These are phyloP conservation scores for Diplodus sargus DNA, from an alignment of 2,797 vertebrate species.

Conservation along the genomic window DNA sequence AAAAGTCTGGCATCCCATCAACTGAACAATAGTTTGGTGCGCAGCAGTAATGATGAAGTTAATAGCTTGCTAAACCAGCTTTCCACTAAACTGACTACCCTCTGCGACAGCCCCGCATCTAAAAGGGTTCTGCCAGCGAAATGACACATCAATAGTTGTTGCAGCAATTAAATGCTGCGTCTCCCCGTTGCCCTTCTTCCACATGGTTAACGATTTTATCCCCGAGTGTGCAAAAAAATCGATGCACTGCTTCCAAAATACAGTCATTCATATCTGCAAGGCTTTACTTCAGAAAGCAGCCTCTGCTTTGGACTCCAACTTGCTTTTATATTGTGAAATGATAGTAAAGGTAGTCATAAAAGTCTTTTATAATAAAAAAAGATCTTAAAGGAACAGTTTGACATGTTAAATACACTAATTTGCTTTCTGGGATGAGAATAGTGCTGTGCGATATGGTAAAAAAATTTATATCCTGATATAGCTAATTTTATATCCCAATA, in stretches of 20 bases:
- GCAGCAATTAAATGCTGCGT: constrained; percentile 51
- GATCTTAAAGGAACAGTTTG: background rate
- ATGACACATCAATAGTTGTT: constrained; percentile 56
- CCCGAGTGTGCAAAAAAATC: constrained; percentile 54
- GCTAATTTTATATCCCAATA: too few relatives aligned
- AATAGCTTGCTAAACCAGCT: constrained; percentile 62
- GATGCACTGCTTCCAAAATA: constrained; percentile 32
- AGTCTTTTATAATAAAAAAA: background rate
- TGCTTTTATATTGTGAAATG: background rate
- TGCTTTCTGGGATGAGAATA: too few relatives aligned
- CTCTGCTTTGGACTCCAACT: background rate
- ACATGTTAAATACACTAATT: background rate
- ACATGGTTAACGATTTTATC: constrained; percentile 50
- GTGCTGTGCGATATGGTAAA: too few relatives aligned
- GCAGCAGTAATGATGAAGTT: constrained; percentile 53
- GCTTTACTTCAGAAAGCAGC: background rate
- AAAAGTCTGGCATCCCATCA: constrained; percentile 25
- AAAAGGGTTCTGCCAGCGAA: constrained; percentile 35
- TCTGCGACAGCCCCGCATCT: constrained; percentile 16
- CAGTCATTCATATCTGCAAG: constrained; percentile 14
- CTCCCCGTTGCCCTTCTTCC: constrained; percentile 46
- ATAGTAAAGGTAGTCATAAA: too few relatives aligned
- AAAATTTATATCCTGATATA: too few relatives aligned
- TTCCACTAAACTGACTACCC: constrained; percentile 46
- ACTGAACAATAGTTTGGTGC: constrained; percentile 33